These are phyloP conservation scores for Ridgeia piscesae DNA, from an alignment of 1,140 invertebrate genomes.

Conservation along the genomic window DNA sequence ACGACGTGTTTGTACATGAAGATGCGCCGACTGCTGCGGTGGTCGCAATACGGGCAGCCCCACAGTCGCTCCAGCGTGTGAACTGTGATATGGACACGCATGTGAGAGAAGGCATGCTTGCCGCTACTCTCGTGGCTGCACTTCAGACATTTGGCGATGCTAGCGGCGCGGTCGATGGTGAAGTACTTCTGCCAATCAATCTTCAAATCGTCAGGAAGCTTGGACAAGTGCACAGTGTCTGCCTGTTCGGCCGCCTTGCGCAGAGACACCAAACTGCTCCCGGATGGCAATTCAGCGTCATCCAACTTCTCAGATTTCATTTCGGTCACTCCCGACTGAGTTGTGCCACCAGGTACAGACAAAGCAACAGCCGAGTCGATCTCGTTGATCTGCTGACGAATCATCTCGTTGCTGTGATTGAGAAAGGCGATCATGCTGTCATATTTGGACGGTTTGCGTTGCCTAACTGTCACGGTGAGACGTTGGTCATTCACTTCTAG, in stretches of 20 bases:
- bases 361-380: not conserved
- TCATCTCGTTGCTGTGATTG: slow-evolving; percentile 2
- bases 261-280: not conserved
- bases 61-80: slow-evolving; percentile 18
- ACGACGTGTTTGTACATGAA: slow-evolving; percentile 11
- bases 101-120: slow-evolving; percentile 12
- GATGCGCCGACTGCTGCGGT: not conserved
- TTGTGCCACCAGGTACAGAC: not conserved
- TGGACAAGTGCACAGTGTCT: not conserved
- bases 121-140: not conserved
- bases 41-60: slow-evolving; percentile 16
- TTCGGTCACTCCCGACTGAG: not conserved
- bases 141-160: not conserved
- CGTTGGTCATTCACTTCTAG: not conserved
- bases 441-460: not conserved
- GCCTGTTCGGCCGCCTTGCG: not conserved
- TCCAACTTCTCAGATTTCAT: not conserved
- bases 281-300: not conserved
- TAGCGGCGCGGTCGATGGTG: not conserved
- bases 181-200: not conserved
- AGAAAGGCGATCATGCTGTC: not conserved
- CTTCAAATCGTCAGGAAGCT: slow-evolving; percentile 16
- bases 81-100: slow-evolving; percentile 12
- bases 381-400: not conserved
- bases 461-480: not conserved